Conservation (phyloP, 2,888 invertebrate genomes). For the Zygaena filipendulae region DNA sequence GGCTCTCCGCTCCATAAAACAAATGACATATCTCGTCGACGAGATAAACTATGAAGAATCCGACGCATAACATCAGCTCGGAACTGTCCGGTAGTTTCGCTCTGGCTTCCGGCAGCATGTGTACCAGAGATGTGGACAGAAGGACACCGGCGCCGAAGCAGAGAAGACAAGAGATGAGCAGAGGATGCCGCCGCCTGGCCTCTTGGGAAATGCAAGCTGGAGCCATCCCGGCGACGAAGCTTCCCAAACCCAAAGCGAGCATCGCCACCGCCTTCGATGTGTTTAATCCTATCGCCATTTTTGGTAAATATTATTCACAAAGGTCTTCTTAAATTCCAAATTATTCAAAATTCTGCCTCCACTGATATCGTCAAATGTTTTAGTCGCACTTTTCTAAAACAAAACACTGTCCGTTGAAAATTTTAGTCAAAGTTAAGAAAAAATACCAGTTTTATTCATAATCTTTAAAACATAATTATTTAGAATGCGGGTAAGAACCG, state of each 20-base stretch:
- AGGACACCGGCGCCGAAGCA: slow-evolving; percentile 87
- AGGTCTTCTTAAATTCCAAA: slow-evolving; percentile 2
- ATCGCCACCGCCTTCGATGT: slow-evolving; percentile 75
- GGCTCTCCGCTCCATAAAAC: slow-evolving; percentile 54
- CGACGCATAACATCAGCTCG: slow-evolving; percentile 73
- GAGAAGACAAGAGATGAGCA: slow-evolving; percentile 74
- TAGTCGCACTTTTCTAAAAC: too few relatives aligned
- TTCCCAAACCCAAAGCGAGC: slow-evolving; percentile 73
- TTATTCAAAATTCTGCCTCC: too few relatives aligned
- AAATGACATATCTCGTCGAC: slow-evolving; percentile 79
- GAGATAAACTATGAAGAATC: slow-evolving; percentile 78
- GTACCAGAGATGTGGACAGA: slow-evolving; percentile 79
- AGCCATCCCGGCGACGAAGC: slow-evolving; percentile 75
- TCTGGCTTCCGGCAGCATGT: slow-evolving; percentile 84
- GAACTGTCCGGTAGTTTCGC: slow-evolving; percentile 67
- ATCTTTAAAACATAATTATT: too few relatives aligned
- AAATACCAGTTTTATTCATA: too few relatives aligned
- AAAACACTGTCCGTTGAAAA: too few relatives aligned
- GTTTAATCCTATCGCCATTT: slow-evolving; percentile 55
- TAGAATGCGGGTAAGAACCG: too few relatives aligned
- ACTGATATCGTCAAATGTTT: too few relatives aligned
- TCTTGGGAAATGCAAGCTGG: slow-evolving; percentile 73
- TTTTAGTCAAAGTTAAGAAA: too few relatives aligned
- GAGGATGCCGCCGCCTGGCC: slow-evolving; percentile 67
- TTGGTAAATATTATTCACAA: slow-evolving; percentile 4